Conservation (phyloP, 2,888 invertebrate species). For the Troides helena region DNA sequence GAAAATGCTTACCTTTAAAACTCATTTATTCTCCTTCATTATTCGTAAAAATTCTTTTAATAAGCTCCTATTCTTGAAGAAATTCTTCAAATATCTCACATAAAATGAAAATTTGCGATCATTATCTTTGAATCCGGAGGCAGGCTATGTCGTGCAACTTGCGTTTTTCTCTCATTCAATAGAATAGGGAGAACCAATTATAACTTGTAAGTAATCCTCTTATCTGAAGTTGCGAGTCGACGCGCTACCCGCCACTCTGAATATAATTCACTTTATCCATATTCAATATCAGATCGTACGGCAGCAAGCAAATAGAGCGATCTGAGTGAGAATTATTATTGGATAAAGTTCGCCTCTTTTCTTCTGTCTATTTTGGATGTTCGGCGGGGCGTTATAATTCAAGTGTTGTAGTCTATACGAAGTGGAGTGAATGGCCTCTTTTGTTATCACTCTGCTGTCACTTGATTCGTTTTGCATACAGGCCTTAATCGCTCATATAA, state of each 20-base stretch:
- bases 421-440: slow-evolving; percentile 38
- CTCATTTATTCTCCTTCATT: neutral
- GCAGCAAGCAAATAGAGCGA: slow-evolving; percentile 76
- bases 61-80: neutral
- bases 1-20: slow-evolving; percentile 3
- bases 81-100: slow-evolving; percentile 6
- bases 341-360: slow-evolving; percentile 71
- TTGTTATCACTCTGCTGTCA: slow-evolving; percentile 42
- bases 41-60: neutral
- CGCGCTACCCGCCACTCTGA: slow-evolving; percentile 67
- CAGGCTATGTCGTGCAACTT: slow-evolving; percentile 53
- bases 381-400: slow-evolving; percentile 64
- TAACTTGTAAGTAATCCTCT: slow-evolving; percentile 78
- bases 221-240: slow-evolving; percentile 44
- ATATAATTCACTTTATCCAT: slow-evolving; percentile 78
- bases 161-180: slow-evolving; percentile 64
- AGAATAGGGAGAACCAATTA: slow-evolving; percentile 75
- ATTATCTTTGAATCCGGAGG: slow-evolving; percentile 54
- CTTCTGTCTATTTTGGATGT: slow-evolving; percentile 71
- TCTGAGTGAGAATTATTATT: slow-evolving; percentile 78
- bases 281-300: slow-evolving; percentile 78
- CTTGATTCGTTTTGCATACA: slow-evolving; percentile 20
- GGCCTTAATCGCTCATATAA: neutral
- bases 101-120: slow-evolving; percentile 43
- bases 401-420: slow-evolving; percentile 52